A percentile compares a stretch with the other conserved stretches of the same genome.
Conservation (phyloP, 2,797 vertebrate species). For the Molothrus ater region DNA sequence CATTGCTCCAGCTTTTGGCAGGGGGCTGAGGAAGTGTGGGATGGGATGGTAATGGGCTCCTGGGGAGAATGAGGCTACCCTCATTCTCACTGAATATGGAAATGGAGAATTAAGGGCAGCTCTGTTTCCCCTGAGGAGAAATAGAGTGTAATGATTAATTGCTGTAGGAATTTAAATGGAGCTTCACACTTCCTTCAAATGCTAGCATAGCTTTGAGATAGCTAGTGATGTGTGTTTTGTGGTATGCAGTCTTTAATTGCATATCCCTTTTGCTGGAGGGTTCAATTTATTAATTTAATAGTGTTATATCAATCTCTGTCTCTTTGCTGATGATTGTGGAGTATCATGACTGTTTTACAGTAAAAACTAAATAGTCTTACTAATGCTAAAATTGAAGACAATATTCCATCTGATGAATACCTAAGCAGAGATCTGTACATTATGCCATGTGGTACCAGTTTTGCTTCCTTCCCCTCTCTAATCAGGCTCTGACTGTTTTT, state of each 20-base stretch:
- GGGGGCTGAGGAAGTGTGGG: too few relatives aligned
- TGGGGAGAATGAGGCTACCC: background rate
- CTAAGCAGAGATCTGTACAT: background rate
- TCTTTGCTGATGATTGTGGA: background rate
- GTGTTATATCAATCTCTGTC: background rate
- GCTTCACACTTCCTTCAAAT: background rate
- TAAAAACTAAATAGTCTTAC: background rate
- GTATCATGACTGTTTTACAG: background rate
- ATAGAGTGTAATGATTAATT: background rate
- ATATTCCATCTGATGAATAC: background rate
- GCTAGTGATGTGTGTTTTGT: background rate
- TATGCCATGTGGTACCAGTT: background rate
- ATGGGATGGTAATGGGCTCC: background rate
- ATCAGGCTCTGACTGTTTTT: conserved; percentile 2
- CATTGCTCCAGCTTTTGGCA: background rate
- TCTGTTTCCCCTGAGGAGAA: background rate
- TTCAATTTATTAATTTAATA: background rate
- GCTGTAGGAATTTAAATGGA: background rate
- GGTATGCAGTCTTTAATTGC: background rate
- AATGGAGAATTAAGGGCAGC: background rate
- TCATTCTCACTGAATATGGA: background rate
- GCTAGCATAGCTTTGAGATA: background rate
- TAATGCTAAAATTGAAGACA: background rate
- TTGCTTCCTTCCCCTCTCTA: background rate
- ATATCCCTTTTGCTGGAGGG: background rate